These are phyloP conservation scores for Belonocnema kinseyi DNA, from an alignment of 1,140 invertebrate genomes.

Conservation along the genomic window DNA sequence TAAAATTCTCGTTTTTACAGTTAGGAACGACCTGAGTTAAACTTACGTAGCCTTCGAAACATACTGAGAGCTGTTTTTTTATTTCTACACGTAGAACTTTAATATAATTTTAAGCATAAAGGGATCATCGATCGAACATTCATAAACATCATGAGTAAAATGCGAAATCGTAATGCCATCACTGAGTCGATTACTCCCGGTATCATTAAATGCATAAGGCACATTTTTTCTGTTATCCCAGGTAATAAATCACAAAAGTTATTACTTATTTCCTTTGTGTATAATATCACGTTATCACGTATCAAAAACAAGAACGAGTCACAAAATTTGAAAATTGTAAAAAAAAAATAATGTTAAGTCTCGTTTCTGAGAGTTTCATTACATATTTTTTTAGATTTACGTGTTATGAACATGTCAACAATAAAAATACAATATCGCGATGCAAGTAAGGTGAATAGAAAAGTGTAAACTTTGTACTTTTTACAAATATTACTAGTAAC, in stretches of 20 bases:
- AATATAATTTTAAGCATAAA: neutral
- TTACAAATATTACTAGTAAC: no score
- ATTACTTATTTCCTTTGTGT: slow-evolving; percentile 4
- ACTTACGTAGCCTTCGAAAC: slow-evolving; percentile 9
- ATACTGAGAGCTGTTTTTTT: neutral
- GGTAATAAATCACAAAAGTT: slow-evolving; percentile 17
- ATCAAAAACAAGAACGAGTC: slow-evolving; percentile 7
- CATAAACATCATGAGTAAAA: neutral
- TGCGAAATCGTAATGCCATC: neutral
- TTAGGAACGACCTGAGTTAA: slow-evolving; percentile 29
- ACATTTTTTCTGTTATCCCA: slow-evolving; percentile 18
- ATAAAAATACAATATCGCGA: no score
- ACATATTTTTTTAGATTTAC: no score
- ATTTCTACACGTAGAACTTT: neutral
- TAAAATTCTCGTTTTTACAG: slow-evolving; percentile 4
- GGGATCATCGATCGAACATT: slow-evolving; percentile 4
- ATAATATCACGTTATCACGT: slow-evolving; percentile 26
- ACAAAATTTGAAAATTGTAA: no score
- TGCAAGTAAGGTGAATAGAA: no score
- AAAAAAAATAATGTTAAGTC: no score
- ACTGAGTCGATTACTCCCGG: neutral
- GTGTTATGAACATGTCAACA: no score
- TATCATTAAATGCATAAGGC: slow-evolving; percentile 21
- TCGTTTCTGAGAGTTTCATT: no score
- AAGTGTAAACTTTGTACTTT: no score